phyloP scores from a whole-genome alignment of 1,140 invertebrate species.

The Hycleus phaleratus region DNA sequence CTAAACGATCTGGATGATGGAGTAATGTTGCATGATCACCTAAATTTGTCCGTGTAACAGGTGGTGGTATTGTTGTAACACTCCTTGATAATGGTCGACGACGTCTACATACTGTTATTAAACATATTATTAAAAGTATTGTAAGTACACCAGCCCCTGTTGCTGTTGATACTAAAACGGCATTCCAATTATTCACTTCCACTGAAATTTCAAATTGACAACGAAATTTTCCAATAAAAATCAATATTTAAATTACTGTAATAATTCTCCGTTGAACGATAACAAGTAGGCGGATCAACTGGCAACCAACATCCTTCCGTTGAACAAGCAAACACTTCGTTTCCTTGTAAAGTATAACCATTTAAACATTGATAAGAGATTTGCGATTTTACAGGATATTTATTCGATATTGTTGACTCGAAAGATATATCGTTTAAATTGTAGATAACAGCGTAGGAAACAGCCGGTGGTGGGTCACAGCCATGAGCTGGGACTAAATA shows the following conservation, averaged over 20 bases:
- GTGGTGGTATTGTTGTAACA: conserved; percentile 22
- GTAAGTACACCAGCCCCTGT: conserved; percentile 39
- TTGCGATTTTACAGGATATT: conserved; percentile 36
- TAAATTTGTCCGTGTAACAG: conserved; percentile 24
- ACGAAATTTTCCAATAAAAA: background rate
- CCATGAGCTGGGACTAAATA: conserved; percentile 20
- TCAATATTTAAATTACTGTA: conserved; percentile 11
- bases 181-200: conserved; percentile 29
- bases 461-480: conserved; percentile 27
- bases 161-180: conserved; percentile 37
- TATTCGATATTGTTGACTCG: conserved; percentile 7
- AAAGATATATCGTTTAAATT: conserved; percentile 12
- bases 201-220: conserved; percentile 18
- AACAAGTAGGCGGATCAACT: conserved; percentile 28
- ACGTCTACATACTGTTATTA: conserved; percentile 35
- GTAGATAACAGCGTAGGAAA: conserved; percentile 18
- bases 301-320: conserved; percentile 44
- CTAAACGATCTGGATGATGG: conserved; percentile 41
- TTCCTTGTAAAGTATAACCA: conserved; percentile 41
- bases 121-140: conserved; percentile 37
- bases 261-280: conserved; percentile 19
- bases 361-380: conserved; percentile 41
- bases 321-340: conserved; percentile 39
- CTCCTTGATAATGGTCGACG: conserved; percentile 28
- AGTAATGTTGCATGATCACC: conserved; percentile 32